Evolutionary conservation across 2,888 invertebrate genomes (phyloP), one percentile per base, ranked within the genome.

Genomic region (Parasteatoda lunata): DNA sequence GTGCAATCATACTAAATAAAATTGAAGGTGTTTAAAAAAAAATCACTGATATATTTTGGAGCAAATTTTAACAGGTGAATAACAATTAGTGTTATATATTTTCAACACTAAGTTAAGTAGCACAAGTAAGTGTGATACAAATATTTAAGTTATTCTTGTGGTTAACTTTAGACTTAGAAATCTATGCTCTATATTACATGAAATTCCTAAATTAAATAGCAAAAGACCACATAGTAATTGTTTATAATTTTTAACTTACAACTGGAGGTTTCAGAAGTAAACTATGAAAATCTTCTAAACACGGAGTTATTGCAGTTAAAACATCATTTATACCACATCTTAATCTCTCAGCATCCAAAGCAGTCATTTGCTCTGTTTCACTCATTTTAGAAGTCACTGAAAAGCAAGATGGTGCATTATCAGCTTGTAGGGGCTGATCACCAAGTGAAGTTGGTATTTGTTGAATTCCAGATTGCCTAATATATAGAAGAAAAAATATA

Each of bases 231-330:
- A 30, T 1, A 30, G 30, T 30, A 30, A 30, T 30, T 30, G 30
- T 30, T 30, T 30, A 30, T 30, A 30, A 30, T 30, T 30, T 11
- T 51, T 3, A 15, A 78, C 88, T 84, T 89, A 95, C 95, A 92
- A 94, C 93, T 91, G 96, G 96, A 90, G 96, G 96, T 91, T 95
- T 94, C 89, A 94, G 90, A 75, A 95, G 92, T 89, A 96, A 92
- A 90, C 94, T 92, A 91, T 95, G 95, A 91, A 96, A 94, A 91
- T 95, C 94, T 91, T 94, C 94, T 89, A 96, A 92, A 90, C 94
- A 94, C 90, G 94, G 94, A 90, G 94, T 92, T 90, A 95, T 94
- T 85, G 95, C 94, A 90, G 93, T 92, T 86, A 94, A 93, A 89
- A 95, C 94, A 92, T 94, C 94, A 90, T 93, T 93, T 89, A 95